Conservation (phyloP, 2,797 vertebrate species). For the Sphenodon punctatus region DNA sequence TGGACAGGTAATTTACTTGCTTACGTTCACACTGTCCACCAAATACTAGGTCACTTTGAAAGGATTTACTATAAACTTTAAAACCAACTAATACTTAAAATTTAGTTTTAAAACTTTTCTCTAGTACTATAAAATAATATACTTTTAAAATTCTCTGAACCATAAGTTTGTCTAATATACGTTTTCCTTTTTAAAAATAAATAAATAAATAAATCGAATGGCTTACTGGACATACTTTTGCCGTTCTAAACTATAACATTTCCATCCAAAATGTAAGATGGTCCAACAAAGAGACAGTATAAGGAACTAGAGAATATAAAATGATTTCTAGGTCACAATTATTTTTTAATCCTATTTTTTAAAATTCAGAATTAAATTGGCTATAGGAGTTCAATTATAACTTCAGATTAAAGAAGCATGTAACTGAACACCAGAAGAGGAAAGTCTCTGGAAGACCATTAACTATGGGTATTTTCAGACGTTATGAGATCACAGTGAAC, state of each 20-base stretch:
- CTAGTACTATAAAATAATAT: background rate
- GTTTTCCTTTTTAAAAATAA: background rate
- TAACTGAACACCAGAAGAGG: background rate
- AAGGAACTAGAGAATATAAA: background rate
- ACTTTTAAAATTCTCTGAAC: background rate
- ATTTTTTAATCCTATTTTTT: background rate
- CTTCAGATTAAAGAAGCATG: background rate
- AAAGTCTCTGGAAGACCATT: background rate
- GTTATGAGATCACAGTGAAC: too few relatives aligned
- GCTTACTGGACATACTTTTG: slow-evolving; percentile 27
- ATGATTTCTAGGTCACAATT: background rate
- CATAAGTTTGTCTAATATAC: background rate
- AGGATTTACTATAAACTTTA: too few relatives aligned
- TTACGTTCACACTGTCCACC: too few relatives aligned
- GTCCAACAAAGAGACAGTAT: slow-evolving; percentile 32
- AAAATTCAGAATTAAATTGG: background rate
- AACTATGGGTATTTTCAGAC: too few relatives aligned
- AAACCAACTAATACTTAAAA: too few relatives aligned
- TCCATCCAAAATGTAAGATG: slow-evolving; percentile 21
- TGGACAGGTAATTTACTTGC: background rate
- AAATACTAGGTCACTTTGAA: too few relatives aligned
- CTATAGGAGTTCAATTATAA: background rate
- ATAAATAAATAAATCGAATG: background rate
- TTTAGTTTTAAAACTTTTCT: background rate
- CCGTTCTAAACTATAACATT: slow-evolving; percentile 30